Evolutionary conservation across 2,888 invertebrate species (phyloP).

Genomic region (Mythimna lalbum): DNA sequence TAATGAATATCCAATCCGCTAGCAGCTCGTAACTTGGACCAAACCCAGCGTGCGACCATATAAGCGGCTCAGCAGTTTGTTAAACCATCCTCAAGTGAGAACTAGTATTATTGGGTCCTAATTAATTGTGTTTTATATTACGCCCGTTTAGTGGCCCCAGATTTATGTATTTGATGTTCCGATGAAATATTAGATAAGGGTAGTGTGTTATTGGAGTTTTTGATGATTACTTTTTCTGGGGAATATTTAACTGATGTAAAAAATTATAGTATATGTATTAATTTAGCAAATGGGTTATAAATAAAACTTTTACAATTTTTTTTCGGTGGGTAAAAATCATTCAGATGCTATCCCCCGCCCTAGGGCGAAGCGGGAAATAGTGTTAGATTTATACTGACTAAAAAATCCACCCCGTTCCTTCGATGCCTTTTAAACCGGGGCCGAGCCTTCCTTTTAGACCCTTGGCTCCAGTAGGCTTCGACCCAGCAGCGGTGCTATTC

Average conservation of each 20-base stretch:
- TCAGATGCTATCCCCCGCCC: too few relatives aligned
- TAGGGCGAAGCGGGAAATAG: too few relatives aligned
- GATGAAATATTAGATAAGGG: conserved; percentile 57
- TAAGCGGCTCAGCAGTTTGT: conserved; percentile 72
- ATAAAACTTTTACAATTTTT: too few relatives aligned
- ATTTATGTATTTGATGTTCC: conserved; percentile 63
- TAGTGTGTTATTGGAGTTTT: conserved; percentile 20
- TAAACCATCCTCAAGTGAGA: conserved; percentile 74
- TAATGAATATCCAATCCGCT: background rate
- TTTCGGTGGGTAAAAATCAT: too few relatives aligned
- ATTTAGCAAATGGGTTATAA: too few relatives aligned
- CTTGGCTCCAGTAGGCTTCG: too few relatives aligned
- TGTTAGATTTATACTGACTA: too few relatives aligned
- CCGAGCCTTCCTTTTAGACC: too few relatives aligned
- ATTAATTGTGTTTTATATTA: conserved; percentile 78
- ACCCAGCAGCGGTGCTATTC: too few relatives aligned
- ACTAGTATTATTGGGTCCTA: conserved; percentile 72
- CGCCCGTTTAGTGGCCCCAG: conserved; percentile 64
- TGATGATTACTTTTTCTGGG: background rate
- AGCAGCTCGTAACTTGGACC: conserved; percentile 18
- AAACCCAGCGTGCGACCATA: conserved; percentile 72
- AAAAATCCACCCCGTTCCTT: too few relatives aligned
- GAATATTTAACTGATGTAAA: conserved; percentile 17
- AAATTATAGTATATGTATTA: too few relatives aligned
- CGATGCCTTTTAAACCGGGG: too few relatives aligned